These are phyloP conservation scores for Drosophila nigromelanica DNA, from an alignment of 1,140 invertebrate genomes.

Conservation along the genomic window DNA sequence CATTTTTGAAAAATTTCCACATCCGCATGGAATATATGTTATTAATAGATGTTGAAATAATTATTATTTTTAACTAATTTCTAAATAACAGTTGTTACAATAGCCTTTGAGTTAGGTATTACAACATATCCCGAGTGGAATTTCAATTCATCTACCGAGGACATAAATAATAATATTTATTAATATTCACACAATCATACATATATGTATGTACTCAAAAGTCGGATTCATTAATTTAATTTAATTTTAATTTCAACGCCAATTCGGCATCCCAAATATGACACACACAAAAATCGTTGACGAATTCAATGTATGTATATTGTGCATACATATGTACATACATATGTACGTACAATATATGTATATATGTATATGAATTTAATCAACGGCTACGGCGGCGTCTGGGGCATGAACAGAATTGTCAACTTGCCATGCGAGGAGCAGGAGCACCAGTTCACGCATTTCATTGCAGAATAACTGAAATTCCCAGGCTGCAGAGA, in stretches of 20 bases:
- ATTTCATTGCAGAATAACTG: conserved; percentile 77
- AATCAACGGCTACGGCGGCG: conserved; percentile 60
- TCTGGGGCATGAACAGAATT: conserved; percentile 49
- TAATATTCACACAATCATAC: conserved; percentile 2
- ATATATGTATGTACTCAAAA: conserved; percentile 18
- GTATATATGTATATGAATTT: conserved; percentile 54
- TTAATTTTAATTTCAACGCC: conserved; percentile 80
- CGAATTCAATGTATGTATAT: conserved; percentile 46
- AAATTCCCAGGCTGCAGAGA: conserved; percentile 66
- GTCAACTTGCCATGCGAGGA: conserved; percentile 62
- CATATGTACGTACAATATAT: neutral
- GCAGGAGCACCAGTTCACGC: conserved; percentile 64
- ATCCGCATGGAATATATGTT: no score
- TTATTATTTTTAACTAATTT: no score
- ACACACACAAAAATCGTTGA: conserved; percentile 55
- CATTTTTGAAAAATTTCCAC: no score
- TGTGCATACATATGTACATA: neutral
- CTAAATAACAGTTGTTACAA: no score
- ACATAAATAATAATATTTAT: conserved; percentile 1
- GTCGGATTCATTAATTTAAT: conserved; percentile 75
- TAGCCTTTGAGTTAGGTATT: neutral
- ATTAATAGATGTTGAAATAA: no score
- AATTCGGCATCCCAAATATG: conserved; percentile 76
- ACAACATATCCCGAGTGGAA: no score
- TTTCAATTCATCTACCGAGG: neutral